Percentiles rank a stretch among this genome's conserved stretches.
These are phyloP conservation scores for Parotia lawesii DNA, from an alignment of 2,113 vertebrate genomes.

Conservation along the genomic window DNA sequence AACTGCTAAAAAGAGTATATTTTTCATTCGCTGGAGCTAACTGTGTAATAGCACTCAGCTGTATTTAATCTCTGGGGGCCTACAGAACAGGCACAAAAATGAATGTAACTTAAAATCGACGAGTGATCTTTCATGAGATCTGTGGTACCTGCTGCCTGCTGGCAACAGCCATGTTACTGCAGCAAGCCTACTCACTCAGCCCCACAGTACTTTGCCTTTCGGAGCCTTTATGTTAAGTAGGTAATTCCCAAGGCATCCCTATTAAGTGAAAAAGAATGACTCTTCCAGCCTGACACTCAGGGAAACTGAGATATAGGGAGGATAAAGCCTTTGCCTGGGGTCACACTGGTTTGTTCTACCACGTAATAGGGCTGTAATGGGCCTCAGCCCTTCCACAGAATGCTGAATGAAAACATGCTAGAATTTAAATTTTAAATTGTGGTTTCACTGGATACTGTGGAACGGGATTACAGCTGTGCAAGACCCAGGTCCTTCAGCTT, in stretches of 20 bases:
- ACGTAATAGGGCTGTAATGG: neutral
- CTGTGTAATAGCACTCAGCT: slow-evolving; percentile 23
- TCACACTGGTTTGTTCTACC: neutral
- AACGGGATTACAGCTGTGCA: neutral
- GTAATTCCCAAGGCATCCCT: neutral
- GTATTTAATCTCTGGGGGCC: slow-evolving; percentile 47
- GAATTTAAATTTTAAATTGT: neutral
- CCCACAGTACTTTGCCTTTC: neutral
- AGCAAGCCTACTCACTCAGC: neutral
- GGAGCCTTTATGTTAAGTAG: neutral
- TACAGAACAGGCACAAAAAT: neutral
- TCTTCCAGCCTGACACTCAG: neutral
- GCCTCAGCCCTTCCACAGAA: neutral
- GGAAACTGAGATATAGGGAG: neutral
- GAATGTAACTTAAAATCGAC: slow-evolving; percentile 3
- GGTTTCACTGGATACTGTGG: neutral
- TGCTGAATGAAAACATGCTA: neutral
- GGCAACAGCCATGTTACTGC: neutral
- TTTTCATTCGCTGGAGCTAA: slow-evolving; percentile 50
- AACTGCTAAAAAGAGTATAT: slow-evolving; percentile 56
- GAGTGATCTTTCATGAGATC: slow-evolving; percentile 26
- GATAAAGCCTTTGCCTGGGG: neutral
- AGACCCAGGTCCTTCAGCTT: neutral
- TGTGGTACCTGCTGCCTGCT: slow-evolving; percentile 8
- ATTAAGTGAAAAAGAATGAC: neutral